phyloP scores from a whole-genome alignment of 1,140 invertebrate species.

The Uloborus diversus region DNA sequence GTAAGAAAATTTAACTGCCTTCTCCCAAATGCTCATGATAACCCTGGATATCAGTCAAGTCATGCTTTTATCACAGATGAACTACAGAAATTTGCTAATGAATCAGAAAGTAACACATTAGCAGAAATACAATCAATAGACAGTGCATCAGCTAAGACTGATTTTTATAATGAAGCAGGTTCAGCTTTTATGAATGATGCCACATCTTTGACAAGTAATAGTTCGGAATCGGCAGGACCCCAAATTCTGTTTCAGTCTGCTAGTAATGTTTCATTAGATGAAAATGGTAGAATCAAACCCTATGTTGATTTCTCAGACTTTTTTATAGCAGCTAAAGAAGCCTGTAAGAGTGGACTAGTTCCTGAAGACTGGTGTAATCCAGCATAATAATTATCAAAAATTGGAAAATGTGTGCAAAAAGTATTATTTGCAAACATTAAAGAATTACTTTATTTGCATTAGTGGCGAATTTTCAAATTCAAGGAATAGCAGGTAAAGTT shows the following conservation, averaged over 20 bases:
- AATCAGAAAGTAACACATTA: conserved; percentile 12
- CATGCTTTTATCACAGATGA: neutral
- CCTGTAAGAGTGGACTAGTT: conserved; percentile 57
- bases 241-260: conserved; percentile 44
- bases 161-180: neutral
- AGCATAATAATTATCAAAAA: neutral
- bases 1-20: conserved; percentile 87
- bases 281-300: conserved; percentile 75
- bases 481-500: too few species aligned
- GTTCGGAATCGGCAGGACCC: conserved; percentile 55
- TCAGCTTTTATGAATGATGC: conserved; percentile 10
- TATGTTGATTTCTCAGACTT: conserved; percentile 89
- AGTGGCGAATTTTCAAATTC: too few species aligned
- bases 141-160: conserved; percentile 7
- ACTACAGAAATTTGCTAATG: neutral
- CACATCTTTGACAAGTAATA: conserved; percentile 55
- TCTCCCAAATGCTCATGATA: conserved; percentile 71
- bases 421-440: too few species aligned
- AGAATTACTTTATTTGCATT: too few species aligned
- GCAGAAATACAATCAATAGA: conserved; percentile 12
- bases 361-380: conserved; percentile 44
- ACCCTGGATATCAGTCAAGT: conserved; percentile 56
- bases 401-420: neutral
- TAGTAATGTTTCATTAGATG: conserved; percentile 65
- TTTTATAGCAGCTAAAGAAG: conserved; percentile 77